Percentiles rank a stretch among this genome's conserved stretches.
Evolutionary conservation across 2,113 vertebrate genomes (phyloP).

Genomic region (Rhinoderma darwinii): DNA sequence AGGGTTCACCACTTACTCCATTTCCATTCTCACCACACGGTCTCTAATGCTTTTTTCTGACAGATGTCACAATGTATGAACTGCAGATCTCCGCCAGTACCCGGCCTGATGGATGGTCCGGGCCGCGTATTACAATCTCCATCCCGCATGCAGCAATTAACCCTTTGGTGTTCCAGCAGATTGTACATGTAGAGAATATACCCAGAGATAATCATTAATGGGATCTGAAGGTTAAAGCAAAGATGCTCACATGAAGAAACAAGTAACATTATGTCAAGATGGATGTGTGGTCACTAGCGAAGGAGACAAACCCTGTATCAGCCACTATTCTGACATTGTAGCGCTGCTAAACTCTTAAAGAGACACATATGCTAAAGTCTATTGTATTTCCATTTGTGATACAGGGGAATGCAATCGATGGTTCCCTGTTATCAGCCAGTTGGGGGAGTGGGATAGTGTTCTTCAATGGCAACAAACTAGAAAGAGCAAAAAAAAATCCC

Average conservation of each 20-base stretch:
- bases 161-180: background rate
- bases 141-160: background rate
- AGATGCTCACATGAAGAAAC: background rate
- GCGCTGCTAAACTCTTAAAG: background rate
- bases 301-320: background rate
- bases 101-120: background rate
- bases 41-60: background rate
- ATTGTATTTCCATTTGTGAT: no score
- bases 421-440: background rate
- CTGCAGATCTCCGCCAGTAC: background rate
- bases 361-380: no score
- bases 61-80: background rate
- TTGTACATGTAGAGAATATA: background rate
- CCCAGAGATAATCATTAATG: constrained; percentile 17
- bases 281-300: constrained; percentile 1
- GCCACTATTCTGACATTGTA: background rate
- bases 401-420: background rate
- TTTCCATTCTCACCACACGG: background rate
- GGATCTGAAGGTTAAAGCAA: constrained; percentile 26
- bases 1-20: background rate
- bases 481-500: no score
- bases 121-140: no score
- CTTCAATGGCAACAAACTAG: no score
- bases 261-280: background rate
- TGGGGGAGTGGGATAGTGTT: no score